These are phyloP conservation scores for Heteromormyrus szaboi DNA, from an alignment of 2,797 vertebrate genomes.

Conservation along the genomic window DNA sequence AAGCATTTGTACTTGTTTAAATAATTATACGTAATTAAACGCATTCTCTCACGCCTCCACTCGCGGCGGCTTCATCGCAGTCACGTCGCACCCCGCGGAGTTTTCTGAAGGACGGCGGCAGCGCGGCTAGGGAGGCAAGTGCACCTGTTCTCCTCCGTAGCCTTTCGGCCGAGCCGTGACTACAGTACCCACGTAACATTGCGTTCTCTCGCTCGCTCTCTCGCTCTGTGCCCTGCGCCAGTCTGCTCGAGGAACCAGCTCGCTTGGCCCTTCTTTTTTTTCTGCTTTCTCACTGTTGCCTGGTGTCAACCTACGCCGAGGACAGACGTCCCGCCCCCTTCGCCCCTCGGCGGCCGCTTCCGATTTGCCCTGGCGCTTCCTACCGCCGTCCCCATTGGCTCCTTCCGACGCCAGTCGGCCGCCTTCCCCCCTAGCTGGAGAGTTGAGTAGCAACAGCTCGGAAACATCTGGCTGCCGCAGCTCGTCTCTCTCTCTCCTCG, in stretches of 20 bases:
- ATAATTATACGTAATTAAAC: conserved; percentile 8
- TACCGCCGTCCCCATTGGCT: conserved; percentile 64
- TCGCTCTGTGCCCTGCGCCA: conserved; percentile 57
- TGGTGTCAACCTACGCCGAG: conserved; percentile 70
- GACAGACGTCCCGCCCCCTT: conserved; percentile 66
- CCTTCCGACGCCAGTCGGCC: conserved; percentile 65
- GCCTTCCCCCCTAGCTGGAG: conserved; percentile 57
- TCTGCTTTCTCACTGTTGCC: conserved; percentile 65
- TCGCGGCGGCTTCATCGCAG: background rate
- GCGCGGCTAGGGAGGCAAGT: conserved; percentile 18
- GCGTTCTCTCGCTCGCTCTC: conserved; percentile 51
- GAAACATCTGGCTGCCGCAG: conserved; percentile 91
- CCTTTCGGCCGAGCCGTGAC: conserved; percentile 41
- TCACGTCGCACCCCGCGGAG: conserved; percentile 15
- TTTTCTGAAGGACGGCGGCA: conserved; percentile 17
- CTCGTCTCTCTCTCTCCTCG: conserved; percentile 72
- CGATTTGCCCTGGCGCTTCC: conserved; percentile 62
- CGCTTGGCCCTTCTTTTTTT: conserved; percentile 59
- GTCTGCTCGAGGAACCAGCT: conserved; percentile 69
- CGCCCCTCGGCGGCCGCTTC: conserved; percentile 57
- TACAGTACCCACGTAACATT: conserved; percentile 68
- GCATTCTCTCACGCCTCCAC: conserved; percentile 18
- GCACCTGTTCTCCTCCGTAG: conserved; percentile 43
- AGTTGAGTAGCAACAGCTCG: conserved; percentile 80
- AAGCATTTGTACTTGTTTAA: conserved; percentile 12